These are phyloP conservation scores for Hydrochoerus hydrochaeris DNA, from an alignment of 2,113 vertebrate species.

Conservation along the genomic window DNA sequence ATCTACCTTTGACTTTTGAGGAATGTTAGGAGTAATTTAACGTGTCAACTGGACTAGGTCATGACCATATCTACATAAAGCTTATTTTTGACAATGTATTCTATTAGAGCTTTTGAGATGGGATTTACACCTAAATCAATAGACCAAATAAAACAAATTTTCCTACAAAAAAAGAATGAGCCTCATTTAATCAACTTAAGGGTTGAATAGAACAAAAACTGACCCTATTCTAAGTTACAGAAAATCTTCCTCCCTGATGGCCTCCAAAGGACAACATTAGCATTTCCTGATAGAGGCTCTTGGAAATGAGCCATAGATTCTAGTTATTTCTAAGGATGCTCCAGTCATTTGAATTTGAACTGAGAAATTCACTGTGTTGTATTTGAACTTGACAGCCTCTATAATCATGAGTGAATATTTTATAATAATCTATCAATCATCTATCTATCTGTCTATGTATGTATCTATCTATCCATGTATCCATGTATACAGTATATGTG, in stretches of 20 bases:
- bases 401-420: background rate
- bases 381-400: background rate
- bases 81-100: background rate
- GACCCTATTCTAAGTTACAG: background rate
- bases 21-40: background rate
- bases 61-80: background rate
- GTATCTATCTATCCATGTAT: too few species aligned
- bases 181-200: background rate
- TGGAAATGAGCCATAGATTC: too few species aligned
- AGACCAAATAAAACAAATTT: background rate
- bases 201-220: background rate
- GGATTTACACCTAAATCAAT: background rate
- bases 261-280: background rate
- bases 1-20: background rate
- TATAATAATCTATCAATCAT: background rate
- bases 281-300: background rate
- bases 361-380: background rate
- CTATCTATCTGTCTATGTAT: too few species aligned
- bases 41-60: background rate
- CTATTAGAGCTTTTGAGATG: background rate
- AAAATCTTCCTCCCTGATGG: background rate
- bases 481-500: background rate
- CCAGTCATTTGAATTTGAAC: background rate
- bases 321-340: background rate
- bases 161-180: too few species aligned